Base-by-base conservation (phyloP, 2,888 invertebrate genomes). In the Chrysolina haemoptera region DNA sequence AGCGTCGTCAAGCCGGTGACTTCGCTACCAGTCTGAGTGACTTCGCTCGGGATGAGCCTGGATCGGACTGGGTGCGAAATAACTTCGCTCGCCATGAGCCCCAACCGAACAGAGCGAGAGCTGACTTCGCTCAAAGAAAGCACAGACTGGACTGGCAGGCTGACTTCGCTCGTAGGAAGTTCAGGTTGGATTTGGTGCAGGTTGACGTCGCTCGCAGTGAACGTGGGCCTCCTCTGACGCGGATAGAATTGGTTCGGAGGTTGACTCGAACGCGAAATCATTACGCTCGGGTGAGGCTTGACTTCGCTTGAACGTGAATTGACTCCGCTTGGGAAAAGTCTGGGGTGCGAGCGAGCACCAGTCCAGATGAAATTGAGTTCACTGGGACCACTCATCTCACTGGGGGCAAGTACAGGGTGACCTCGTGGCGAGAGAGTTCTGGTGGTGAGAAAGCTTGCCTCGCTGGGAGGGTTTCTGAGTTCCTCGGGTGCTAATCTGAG, bases 1-100 rank as follows among this genome's bases (percentile, higher is more conserved):
- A 66, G 70, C 35, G 76, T 78, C 55, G 78, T 16, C 53, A 18
- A 18, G 8, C 10, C 18, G 11, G 9, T 53, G 53, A 53, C 53
- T 53, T 10, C 53, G 53, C 11, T 3, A 43, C 50, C 16, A 20
- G 9, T 16, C 35, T 0, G 20, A 10, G 20, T 53, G 53, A 53
- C 53, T 20, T 53, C 53, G 53, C 20, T 14, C 43, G 43, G 48
- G 0, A 1, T 1, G 16, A 10, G 48, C 16, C 48, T 16, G 11
- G 6, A 8, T 16, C 48, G 35, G 35, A 35, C 35, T 6, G 35
- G 8, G 35, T 3, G 6, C 4, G 35, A 16, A 16, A 6, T 16
- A 10, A 48, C 8, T 48, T 48, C 9, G 16, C 48, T 9, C 8
- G 35, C 35, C 35, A 0, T 8, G 3, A 35, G 35, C 0, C 35